Evolutionary conservation across 2,797 vertebrate genomes (phyloP), one percentile per base, ranked within the genome.

Genomic region (Phalloptychus januarius): DNA sequence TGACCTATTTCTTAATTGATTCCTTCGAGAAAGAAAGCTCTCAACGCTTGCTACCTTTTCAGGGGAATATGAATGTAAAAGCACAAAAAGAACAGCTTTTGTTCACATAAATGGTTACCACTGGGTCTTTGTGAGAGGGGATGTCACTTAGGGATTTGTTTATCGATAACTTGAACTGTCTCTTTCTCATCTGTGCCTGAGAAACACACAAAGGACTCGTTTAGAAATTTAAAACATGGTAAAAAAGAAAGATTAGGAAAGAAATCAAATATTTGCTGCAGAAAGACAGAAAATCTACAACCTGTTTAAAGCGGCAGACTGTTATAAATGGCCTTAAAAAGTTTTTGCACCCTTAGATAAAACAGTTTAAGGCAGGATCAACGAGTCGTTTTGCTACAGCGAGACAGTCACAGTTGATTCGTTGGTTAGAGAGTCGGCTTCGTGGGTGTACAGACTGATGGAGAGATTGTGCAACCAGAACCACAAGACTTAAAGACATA

Each of bases 1-100:
- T 89, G 85, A 91, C 80, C 88, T 25, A 71, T 82, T 83, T 85
- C 86, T 83, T 78, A 82, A 91, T 87, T 79, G 79, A 90, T 89
- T 89, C 77, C 80, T 77, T 74, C 23, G 77, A 65, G 86, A 85
- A 79, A 78, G 79, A 84, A 82, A 73, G 87, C 89, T 92, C 91
- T 88, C 82, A 80, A 76, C 48, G 67, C 58, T 71, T 3, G 3
- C 72, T 3, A 72, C 77, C 85, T 88, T 85, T 90, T 90, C 81
- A 90, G 50, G 83, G 63, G 72, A 76, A 72, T 81, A 70, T 79
- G 28, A 89, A 87, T 84, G 86, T 71, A 13, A 82, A 77, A 54
- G 63, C n/a, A 38, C 58, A 82, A 71, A 70, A 86, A 5, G 56
- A n/a, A 18, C 28, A 25, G 75, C 84, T 85, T 88, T 89, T 86